Evolutionary conservation across 2,797 vertebrate genomes (phyloP).

Genomic region (Mallotus villosus): DNA sequence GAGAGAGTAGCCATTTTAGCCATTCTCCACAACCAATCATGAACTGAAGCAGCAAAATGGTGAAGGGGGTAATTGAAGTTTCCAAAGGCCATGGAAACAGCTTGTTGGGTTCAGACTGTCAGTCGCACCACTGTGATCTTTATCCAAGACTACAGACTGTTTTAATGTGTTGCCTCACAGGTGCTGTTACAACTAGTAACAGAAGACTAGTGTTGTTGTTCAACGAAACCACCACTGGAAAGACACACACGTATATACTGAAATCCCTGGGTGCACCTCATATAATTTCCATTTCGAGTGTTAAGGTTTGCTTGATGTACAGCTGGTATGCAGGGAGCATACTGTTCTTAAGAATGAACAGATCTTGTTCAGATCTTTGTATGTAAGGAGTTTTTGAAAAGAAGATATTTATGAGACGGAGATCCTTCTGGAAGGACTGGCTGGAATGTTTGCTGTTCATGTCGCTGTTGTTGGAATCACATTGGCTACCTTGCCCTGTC

Average conservation of each 20-base stretch:
- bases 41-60: conserved; percentile 13
- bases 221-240: not conserved
- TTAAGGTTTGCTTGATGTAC: no score
- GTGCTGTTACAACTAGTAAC: conserved; percentile 25
- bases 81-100: conserved; percentile 37
- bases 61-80: conserved; percentile 40
- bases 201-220: conserved; percentile 2
- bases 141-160: conserved; percentile 38
- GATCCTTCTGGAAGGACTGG: no score
- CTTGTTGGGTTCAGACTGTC: conserved; percentile 47
- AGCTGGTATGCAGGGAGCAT: no score
- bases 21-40: conserved; percentile 4
- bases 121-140: conserved; percentile 51
- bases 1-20: not conserved
- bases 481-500: no score
- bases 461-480: no score
- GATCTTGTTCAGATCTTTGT: no score
- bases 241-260: conserved; percentile 4
- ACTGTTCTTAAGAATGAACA: no score
- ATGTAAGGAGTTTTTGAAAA: no score
- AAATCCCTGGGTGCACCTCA: no score
- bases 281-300: no score
- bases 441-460: no score
- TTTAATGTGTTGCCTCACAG: conserved; percentile 50
- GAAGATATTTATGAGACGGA: no score